Base-by-base conservation (phyloP, 2,797 vertebrate species). In the Chaunax sp. region DNA sequence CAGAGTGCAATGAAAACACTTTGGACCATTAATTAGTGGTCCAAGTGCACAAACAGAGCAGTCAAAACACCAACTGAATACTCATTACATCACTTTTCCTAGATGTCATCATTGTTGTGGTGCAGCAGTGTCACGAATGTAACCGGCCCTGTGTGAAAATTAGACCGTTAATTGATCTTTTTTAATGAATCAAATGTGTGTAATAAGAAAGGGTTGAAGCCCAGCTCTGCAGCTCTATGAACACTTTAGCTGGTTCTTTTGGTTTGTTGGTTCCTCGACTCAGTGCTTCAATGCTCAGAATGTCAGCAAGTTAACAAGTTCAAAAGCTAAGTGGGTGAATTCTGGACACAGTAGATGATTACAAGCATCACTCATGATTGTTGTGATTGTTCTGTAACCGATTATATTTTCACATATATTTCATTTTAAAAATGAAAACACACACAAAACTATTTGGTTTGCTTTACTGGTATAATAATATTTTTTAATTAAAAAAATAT, bases 1-100 rank as follows among this genome's bases (percentile, higher is more conserved):
- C 93, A 93, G 94, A 95, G 95, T 94, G 96, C 95, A 96, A 94
- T 96, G 94, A 94, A 96, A 96, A 96, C 94, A 95, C 94, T 94
- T 96, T 94, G 95, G 94, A 93, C 94, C 95, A 96, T 97, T 97
- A 97, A 97, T 96, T 96, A 96, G 94, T 95, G 94, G 93, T 94
- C 92, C 12, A 60, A 82, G 96, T 92, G 94, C 94, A 95, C 74
- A 86, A 89, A 88, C 72, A 84, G 59, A 71, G 78, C 67, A 79
- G 70, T 70, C 58, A 30, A 68, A 93, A 92, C 92, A 91, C 53
- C 94, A 93, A 93, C 94, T 92, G 45, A 71, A 59, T 28, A 40
- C 62, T 95, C 95, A 95, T 96, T 95, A 95, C 93, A 35, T 70
- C 20, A 43, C 51, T 23, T 19, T 54, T 71, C 91, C 92, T 93